These are phyloP conservation scores for Aphyosemion australe DNA, from an alignment of 2,113 vertebrate species.

Conservation along the genomic window DNA sequence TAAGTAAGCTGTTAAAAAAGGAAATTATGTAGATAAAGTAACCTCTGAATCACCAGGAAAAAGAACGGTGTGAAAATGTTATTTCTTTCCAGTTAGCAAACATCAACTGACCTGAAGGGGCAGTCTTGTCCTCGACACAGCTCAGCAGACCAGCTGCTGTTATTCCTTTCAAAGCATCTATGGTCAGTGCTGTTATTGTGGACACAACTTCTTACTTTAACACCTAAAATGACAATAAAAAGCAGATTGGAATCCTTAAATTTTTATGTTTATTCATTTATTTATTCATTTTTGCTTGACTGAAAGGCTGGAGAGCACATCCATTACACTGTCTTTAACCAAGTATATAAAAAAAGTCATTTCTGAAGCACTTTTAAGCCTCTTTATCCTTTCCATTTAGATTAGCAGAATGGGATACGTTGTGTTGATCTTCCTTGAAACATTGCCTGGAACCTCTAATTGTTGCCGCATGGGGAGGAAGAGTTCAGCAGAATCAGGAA, in stretches of 20 bases:
- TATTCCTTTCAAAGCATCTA: constrained; percentile 76
- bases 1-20: constrained; percentile 42
- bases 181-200: constrained; percentile 60
- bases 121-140: constrained; percentile 88
- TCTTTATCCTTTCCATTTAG: constrained; percentile 77
- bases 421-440: constrained; percentile 59
- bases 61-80: no score
- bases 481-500: constrained; percentile 47
- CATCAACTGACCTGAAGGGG: constrained; percentile 79
- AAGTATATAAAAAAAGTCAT: constrained; percentile 18
- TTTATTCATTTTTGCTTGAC: background rate
- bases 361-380: constrained; percentile 32
- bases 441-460: constrained; percentile 63
- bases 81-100: no score
- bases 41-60: background rate
- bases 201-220: constrained; percentile 79
- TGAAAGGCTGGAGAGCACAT: constrained; percentile 3
- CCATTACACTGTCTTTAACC: constrained; percentile 24
- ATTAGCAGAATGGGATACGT: constrained; percentile 70
- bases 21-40: background rate
- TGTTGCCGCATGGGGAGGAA: constrained; percentile 62
- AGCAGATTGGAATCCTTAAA: background rate
- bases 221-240: constrained; percentile 34
- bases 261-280: background rate
- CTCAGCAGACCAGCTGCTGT: constrained; percentile 72